phyloP scores from a whole-genome alignment of 1,140 invertebrate species.

The Gonatopus flavifemur region DNA sequence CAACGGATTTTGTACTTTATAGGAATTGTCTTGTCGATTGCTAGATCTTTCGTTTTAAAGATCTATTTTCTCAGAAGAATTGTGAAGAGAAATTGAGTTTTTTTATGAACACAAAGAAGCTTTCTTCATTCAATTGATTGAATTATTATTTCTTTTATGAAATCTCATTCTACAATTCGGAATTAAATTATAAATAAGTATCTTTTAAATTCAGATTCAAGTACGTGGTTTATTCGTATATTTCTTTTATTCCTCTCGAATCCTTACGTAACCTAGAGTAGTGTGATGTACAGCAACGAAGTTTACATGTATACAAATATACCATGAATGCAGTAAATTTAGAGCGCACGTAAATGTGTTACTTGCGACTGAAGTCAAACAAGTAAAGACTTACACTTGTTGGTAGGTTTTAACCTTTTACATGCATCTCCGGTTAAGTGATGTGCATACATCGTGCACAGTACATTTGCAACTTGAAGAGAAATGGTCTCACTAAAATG shows the following conservation, averaged over 20 bases:
- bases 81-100: too few relatives aligned
- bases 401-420: slow-evolving; percentile 32
- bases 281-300: slow-evolving; percentile 13
- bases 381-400: slow-evolving; percentile 34
- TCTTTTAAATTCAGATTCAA: slow-evolving; percentile 10
- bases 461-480: slow-evolving; percentile 25
- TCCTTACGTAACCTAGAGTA: slow-evolving; percentile 14
- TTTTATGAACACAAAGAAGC: too few relatives aligned
- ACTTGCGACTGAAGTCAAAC: slow-evolving; percentile 26
- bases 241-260: slow-evolving; percentile 9
- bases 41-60: too few relatives aligned
- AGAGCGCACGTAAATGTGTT: slow-evolving; percentile 5
- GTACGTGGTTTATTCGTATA: slow-evolving; percentile 1
- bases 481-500: too few relatives aligned
- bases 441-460: slow-evolving; percentile 23
- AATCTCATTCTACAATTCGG: too few relatives aligned
- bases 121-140: too few relatives aligned
- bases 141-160: too few relatives aligned
- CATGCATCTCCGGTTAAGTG: slow-evolving; percentile 25
- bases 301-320: slow-evolving; percentile 4
- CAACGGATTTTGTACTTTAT: too few relatives aligned
- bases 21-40: too few relatives aligned
- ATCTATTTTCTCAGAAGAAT: too few relatives aligned
- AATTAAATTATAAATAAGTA: background rate
- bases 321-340: slow-evolving; percentile 20